Evolutionary conservation across 2,888 invertebrate species (phyloP).

Genomic region (Drosophila rellima): DNA sequence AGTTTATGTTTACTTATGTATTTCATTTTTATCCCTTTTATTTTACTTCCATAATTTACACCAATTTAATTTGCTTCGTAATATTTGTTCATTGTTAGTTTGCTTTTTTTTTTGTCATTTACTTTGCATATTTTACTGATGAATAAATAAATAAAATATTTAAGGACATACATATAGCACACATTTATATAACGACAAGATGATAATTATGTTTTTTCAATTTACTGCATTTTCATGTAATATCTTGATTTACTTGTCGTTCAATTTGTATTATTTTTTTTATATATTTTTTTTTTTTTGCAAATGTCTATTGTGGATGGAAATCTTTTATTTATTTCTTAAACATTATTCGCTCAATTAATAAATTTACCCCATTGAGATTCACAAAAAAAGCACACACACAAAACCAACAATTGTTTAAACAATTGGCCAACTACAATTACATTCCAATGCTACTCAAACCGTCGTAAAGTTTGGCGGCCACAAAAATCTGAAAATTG

Average conservation of each 20-base stretch:
- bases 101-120: slow-evolving; percentile 28
- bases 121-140: slow-evolving; percentile 43
- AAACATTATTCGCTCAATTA: slow-evolving; percentile 15
- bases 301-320: slow-evolving; percentile 36
- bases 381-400: slow-evolving; percentile 4
- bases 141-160: slow-evolving; percentile 40
- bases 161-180: slow-evolving; percentile 57
- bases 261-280: slow-evolving; percentile 9
- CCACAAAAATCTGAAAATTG: slow-evolving; percentile 11
- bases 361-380: slow-evolving; percentile 23
- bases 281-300: slow-evolving; percentile 3
- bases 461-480: slow-evolving; percentile 9
- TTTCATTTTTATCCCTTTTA: slow-evolving; percentile 16
- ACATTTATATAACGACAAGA: slow-evolving; percentile 59
- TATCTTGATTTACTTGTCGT: slow-evolving; percentile 18
- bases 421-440: slow-evolving; percentile 17
- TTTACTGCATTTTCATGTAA: slow-evolving; percentile 10
- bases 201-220: slow-evolving; percentile 47
- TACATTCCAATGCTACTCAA: slow-evolving; percentile 9
- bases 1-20: slow-evolving; percentile 47
- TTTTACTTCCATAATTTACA: slow-evolving; percentile 66
- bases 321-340: slow-evolving; percentile 29
- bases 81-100: slow-evolving; percentile 33
- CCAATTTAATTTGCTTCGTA: slow-evolving; percentile 62
- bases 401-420: slow-evolving; percentile 18